phyloP scores from a whole-genome alignment of 2,113 vertebrate species.

The Arizona elegans region DNA sequence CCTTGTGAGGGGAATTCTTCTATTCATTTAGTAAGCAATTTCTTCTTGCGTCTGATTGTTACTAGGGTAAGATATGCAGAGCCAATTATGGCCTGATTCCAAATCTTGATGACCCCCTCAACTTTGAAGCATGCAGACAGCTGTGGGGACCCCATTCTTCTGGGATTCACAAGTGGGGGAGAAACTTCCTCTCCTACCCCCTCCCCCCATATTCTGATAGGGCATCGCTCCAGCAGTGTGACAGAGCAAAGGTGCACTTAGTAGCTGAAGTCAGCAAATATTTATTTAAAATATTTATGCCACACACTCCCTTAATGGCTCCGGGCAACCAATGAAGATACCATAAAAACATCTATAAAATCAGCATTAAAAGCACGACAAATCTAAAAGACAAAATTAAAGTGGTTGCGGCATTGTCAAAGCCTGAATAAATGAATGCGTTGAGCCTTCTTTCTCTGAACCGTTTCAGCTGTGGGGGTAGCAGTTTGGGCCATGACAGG shows the following conservation, averaged over 20 bases:
- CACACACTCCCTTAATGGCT: background rate
- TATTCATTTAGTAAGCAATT: background rate
- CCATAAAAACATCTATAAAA: background rate
- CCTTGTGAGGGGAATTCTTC: background rate
- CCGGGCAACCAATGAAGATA: background rate
- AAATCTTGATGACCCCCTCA: conserved; percentile 40
- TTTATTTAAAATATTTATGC: background rate
- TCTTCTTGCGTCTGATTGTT: conserved; percentile 6
- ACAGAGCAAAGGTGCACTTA: background rate
- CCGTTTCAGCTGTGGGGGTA: background rate
- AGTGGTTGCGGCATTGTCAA: background rate
- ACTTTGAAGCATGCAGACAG: conserved; percentile 48
- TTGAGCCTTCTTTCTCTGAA: background rate
- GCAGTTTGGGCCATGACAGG: background rate
- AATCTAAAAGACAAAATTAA: background rate
- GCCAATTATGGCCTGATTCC: conserved; percentile 34
- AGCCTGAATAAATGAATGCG: background rate
- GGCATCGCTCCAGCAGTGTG: conserved; percentile 22
- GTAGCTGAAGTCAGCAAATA: conserved; percentile 16
- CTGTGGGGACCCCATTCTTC: conserved; percentile 34
- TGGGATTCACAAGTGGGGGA: conserved; percentile 1
- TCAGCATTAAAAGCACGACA: background rate
- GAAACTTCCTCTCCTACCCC: conserved; percentile 24
- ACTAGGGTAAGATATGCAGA: conserved; percentile 28
- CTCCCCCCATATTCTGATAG: conserved; percentile 27